Evolutionary conservation across 2,113 vertebrate genomes (phyloP).

Genomic region (Lates calcarifer): DNA sequence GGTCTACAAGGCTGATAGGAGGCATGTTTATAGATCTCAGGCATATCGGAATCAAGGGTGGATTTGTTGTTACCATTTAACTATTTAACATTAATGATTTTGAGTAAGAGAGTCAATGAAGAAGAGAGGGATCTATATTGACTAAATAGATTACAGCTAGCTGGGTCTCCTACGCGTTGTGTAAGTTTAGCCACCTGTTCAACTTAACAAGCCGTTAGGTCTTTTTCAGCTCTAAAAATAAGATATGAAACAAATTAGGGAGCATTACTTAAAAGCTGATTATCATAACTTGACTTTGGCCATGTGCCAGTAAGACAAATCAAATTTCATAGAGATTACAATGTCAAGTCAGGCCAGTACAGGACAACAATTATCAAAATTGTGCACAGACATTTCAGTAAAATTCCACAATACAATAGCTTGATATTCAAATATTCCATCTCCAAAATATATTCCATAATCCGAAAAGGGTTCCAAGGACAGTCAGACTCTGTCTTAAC

Average conservation of each 20-base stretch:
- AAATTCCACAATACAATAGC: not conserved
- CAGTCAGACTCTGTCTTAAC: not conserved
- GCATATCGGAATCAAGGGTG: conserved; percentile 52
- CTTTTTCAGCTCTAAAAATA: too few relatives aligned
- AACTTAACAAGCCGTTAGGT: too few relatives aligned
- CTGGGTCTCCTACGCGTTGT: not conserved
- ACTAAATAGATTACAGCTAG: not conserved
- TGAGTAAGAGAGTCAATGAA: conserved; percentile 1
- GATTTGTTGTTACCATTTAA: conserved; percentile 41
- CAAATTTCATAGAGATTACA: not conserved
- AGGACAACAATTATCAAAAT: not conserved
- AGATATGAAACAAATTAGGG: too few relatives aligned
- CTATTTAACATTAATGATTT: conserved; percentile 62
- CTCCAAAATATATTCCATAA: too few relatives aligned
- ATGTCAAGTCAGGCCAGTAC: not conserved
- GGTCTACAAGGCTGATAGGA: conserved; percentile 42
- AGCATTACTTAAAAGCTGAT: not conserved
- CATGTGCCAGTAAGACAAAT: too few relatives aligned
- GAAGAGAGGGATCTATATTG: conserved; percentile 9
- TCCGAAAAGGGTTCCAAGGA: too few relatives aligned
- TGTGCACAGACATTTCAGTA: not conserved
- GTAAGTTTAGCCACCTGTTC: not conserved
- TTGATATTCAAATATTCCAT: not conserved
- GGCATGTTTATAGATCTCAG: conserved; percentile 9
- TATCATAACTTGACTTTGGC: not conserved